phyloP scores from a whole-genome alignment of 2,797 vertebrate genomes.

The Sphaeramia orbicularis region DNA sequence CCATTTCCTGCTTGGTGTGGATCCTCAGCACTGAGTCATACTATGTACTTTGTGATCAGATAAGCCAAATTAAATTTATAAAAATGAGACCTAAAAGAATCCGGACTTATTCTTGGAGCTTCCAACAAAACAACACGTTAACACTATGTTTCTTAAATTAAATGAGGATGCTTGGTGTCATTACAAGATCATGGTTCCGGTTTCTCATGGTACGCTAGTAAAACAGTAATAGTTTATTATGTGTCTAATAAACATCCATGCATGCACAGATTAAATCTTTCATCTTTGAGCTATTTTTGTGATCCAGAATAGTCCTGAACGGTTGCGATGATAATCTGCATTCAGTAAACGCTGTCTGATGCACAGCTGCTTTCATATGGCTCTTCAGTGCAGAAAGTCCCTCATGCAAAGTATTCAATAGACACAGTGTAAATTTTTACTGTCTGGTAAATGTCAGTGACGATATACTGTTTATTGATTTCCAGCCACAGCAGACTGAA shows the following conservation, averaged over 20 bases:
- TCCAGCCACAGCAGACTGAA: constrained; percentile 27
- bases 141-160: too few relatives aligned
- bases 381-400: constrained; percentile 7
- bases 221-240: constrained; percentile 3
- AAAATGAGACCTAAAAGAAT: too few relatives aligned
- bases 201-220: not conserved
- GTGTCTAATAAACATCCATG: not conserved
- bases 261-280: not conserved
- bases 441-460: constrained; percentile 44
- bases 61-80: too few relatives aligned
- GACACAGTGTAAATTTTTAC: constrained; percentile 34
- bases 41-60: too few relatives aligned
- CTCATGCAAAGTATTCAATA: constrained; percentile 48
- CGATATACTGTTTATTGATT: constrained; percentile 50
- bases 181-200: constrained; percentile 21
- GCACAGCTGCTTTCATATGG: constrained; percentile 18
- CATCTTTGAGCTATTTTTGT: not conserved
- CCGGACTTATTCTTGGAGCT: too few relatives aligned
- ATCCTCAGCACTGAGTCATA: too few relatives aligned
- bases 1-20: too few relatives aligned
- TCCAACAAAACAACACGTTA: too few relatives aligned
- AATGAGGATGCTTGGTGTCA: constrained; percentile 13
- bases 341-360: constrained; percentile 1
- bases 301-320: not conserved
- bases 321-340: constrained; percentile 22